Evolutionary conservation across 35 echinoderm and acorn worm genomes (phyloP).

Genomic region (Ophioderma brevispina): DNA sequence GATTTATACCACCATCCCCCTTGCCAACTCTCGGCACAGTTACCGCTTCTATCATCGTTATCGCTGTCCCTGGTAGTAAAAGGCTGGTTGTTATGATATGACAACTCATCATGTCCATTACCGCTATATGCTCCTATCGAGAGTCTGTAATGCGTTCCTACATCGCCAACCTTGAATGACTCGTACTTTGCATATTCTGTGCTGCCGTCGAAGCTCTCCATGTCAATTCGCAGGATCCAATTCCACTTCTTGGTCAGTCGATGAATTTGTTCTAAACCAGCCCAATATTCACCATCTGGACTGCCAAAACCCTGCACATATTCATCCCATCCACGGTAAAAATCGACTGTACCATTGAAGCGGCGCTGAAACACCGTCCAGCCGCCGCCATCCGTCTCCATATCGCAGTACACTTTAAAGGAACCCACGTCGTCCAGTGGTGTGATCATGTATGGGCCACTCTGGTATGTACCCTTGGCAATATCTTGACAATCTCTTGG

Average conservation of each 20-base stretch:
- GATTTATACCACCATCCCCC: background rate
- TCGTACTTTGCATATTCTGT: background rate
- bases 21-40: background rate
- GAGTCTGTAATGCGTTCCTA: background rate
- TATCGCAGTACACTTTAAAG: too few species aligned
- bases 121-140: background rate
- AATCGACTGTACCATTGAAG: background rate
- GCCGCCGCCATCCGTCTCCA: too few species aligned
- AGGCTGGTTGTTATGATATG: background rate
- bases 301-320: background rate
- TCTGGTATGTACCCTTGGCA: too few species aligned
- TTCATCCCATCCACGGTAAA: background rate
- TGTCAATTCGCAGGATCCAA: background rate
- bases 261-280: background rate
- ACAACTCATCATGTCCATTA: background rate
- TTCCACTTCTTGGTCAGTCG: background rate
- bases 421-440: too few species aligned
- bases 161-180: background rate
- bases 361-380: background rate
- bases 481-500: too few species aligned
- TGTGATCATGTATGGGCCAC: too few species aligned
- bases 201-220: background rate
- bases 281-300: background rate
- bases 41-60: background rate
- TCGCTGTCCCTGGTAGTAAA: background rate